These are phyloP conservation scores for Chaetura pelagica DNA, from an alignment of 2,113 vertebrate genomes.

Conservation along the genomic window DNA sequence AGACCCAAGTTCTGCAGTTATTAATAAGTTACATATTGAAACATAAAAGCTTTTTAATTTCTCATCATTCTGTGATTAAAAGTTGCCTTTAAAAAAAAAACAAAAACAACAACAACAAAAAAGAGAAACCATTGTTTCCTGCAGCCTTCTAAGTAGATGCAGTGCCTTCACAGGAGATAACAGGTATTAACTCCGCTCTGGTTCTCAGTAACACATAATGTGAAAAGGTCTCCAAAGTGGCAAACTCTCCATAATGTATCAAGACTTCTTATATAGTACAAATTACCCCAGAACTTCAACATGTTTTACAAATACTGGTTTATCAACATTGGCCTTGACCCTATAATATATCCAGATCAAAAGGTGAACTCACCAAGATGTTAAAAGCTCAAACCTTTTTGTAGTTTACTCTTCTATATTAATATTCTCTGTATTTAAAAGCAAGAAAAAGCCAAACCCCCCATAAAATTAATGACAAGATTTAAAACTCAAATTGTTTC, in stretches of 20 bases:
- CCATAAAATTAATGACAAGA: neutral
- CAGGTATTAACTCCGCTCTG: neutral
- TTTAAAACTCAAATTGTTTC: neutral
- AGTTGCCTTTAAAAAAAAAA: no score
- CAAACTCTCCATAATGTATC: neutral
- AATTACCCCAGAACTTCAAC: neutral
- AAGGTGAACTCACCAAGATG: neutral
- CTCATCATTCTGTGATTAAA: neutral
- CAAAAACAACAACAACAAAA: no score
- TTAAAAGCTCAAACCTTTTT: neutral
- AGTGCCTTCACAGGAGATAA: neutral
- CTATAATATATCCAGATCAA: neutral
- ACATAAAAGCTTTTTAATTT: neutral
- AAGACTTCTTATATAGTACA: neutral
- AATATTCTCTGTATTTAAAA: neutral
- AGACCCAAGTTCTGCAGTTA: neutral
- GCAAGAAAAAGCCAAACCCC: neutral
- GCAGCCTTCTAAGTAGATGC: accelerated
- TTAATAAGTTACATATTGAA: neutral
- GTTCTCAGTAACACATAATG: neutral
- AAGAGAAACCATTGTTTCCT: neutral
- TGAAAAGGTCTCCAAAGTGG: neutral
- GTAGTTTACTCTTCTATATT: neutral
- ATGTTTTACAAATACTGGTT: neutral
- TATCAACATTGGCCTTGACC: neutral